A percentile compares a stretch with the other conserved stretches of the same genome.
Evolutionary conservation across 2,888 invertebrate genomes (phyloP).

Genomic region (Apantesis nais): DNA sequence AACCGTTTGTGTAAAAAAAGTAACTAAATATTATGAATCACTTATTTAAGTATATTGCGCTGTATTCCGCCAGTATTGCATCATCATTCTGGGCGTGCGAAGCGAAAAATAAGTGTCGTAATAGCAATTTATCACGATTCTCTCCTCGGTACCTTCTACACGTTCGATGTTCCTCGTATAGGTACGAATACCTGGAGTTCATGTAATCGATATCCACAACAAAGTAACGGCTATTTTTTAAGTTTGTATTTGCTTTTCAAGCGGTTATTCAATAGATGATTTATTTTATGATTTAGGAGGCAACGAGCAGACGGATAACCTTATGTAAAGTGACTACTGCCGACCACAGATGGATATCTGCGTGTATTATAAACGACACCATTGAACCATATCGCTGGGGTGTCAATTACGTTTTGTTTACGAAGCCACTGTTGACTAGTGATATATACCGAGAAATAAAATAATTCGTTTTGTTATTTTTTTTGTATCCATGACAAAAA

Average conservation of each 20-base stretch:
- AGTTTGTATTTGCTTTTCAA: neutral
- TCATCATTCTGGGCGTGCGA: slow-evolving; percentile 44
- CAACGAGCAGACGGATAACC: neutral
- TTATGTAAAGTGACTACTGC: neutral
- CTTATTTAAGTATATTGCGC: neutral
- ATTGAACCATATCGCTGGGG: too few species aligned
- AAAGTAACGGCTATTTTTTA: slow-evolving; percentile 5
- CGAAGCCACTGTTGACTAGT: too few species aligned
- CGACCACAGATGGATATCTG: too few species aligned
- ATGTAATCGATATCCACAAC: slow-evolving; percentile 19
- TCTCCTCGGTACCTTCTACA: slow-evolving; percentile 17
- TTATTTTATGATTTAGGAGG: neutral
- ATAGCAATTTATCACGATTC: slow-evolving; percentile 47
- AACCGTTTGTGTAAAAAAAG: neutral
- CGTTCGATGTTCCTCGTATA: slow-evolving; percentile 5
- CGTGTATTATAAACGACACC: too few species aligned
- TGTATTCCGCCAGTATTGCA: slow-evolving; percentile 31
- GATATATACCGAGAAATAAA: too few species aligned
- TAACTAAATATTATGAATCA: neutral
- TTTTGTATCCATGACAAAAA: too few species aligned
- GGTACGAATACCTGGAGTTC: slow-evolving; percentile 15
- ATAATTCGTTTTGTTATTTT: too few species aligned
- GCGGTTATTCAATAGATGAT: neutral
- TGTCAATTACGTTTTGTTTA: too few species aligned
- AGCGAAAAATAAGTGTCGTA: slow-evolving; percentile 49